phyloP scores from a whole-genome alignment of 2,113 vertebrate genomes.

The Campylomormyrus tamandua region DNA sequence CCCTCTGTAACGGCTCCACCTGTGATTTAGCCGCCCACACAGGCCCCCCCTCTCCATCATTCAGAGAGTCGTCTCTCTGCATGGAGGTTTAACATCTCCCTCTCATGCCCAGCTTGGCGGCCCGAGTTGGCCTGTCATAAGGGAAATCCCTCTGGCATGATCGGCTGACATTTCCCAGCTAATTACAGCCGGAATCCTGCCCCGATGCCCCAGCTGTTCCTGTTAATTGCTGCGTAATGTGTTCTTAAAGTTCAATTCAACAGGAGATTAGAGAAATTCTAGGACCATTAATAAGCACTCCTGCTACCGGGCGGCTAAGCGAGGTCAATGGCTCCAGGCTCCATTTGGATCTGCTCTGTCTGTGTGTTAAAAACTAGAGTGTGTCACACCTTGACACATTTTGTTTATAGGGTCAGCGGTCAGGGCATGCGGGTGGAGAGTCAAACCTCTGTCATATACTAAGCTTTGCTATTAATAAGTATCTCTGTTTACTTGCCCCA shows the following conservation, averaged over 20 bases:
- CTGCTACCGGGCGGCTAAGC: constrained; percentile 11
- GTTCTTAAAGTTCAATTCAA: constrained; percentile 34
- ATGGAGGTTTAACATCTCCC: neutral
- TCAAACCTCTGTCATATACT: neutral
- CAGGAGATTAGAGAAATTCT: constrained; percentile 9
- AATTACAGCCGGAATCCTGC: constrained; percentile 51
- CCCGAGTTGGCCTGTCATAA: constrained; percentile 35
- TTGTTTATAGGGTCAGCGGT: neutral
- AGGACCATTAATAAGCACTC: constrained; percentile 16
- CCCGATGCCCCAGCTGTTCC: constrained; percentile 41
- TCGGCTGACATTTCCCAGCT: constrained; percentile 48
- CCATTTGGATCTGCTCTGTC: neutral
- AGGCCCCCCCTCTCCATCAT: neutral
- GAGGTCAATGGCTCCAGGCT: constrained; percentile 16
- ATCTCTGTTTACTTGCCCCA: neutral
- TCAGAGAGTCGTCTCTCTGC: neutral
- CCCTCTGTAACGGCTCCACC: neutral
- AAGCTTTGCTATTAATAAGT: neutral
- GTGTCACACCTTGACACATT: neutral
- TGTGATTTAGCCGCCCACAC: neutral
- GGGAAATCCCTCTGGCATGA: constrained; percentile 26
- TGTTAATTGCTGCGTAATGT: constrained; percentile 54
- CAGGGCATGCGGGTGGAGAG: neutral
- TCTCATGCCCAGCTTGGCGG: neutral
- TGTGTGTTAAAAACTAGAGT: neutral